These are phyloP conservation scores for Drosophila siamana DNA, from an alignment of 2,888 invertebrate genomes.

Conservation along the genomic window DNA sequence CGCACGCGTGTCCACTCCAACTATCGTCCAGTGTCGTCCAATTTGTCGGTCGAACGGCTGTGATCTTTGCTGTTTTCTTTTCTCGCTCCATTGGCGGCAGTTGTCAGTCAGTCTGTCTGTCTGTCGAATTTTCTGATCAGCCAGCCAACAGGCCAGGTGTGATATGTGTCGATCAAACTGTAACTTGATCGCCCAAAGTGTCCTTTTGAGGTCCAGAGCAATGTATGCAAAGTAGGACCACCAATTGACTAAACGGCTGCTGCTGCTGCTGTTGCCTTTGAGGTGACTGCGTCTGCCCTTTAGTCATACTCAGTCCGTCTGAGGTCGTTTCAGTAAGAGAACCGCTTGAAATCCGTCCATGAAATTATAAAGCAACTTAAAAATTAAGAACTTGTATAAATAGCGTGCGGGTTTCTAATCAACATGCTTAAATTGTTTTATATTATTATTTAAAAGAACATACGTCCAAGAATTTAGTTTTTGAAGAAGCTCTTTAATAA, in stretches of 20 bases:
- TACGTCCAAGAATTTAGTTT: no score
- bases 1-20: conserved; percentile 72
- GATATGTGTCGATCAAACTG: conserved; percentile 56
- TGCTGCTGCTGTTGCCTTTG: conserved; percentile 52
- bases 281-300: conserved; percentile 28
- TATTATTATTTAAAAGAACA: no score
- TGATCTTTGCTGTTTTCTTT: conserved; percentile 62
- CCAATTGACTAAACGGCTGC: conserved; percentile 47
- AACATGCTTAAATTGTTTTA: no score
- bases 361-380: no score
- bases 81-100: conserved; percentile 53
- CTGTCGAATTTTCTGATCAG: conserved; percentile 33
- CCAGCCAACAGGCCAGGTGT: conserved; percentile 47
- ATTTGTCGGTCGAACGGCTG: conserved; percentile 68
- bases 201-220: conserved; percentile 27
- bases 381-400: no score
- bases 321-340: background rate
- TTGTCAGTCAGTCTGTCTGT: conserved; percentile 13
- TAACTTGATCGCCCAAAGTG: conserved; percentile 48
- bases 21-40: conserved; percentile 19
- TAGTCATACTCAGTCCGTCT: conserved; percentile 16
- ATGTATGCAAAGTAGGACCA: conserved; percentile 68
- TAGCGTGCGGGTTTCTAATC: no score
- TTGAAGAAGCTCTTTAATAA: no score
- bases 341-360: no score